Conservation (phyloP, 2,113 vertebrate species). For the Colistium nudipinnis region DNA sequence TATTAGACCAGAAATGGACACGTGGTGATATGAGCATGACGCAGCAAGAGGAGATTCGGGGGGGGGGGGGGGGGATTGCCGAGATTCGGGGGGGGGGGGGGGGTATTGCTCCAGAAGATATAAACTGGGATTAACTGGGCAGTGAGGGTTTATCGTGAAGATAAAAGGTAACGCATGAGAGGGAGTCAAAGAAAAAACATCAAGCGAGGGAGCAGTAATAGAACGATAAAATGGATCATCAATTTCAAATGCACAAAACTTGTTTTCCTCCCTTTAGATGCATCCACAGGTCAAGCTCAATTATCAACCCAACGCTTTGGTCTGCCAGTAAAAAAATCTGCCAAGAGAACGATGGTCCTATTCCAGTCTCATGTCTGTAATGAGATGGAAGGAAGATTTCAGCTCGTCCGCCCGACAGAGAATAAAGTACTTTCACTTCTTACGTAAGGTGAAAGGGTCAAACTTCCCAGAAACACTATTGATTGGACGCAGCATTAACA, state of each 20-base stretch:
- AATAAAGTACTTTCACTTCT: slow-evolving; percentile 13
- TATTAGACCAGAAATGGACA: slow-evolving; percentile 28
- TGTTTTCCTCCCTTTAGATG: slow-evolving; percentile 13
- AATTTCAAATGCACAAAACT: not conserved
- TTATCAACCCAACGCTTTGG: no score
- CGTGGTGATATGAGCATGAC: slow-evolving; percentile 7
- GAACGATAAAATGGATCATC: not conserved
- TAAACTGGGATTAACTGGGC: slow-evolving; percentile 49
- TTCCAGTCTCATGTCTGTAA: not conserved
- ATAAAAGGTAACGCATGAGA: slow-evolving; percentile 13
- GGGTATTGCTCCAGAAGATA: slow-evolving; percentile 35
- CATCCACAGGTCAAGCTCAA: not conserved
- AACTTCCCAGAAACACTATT: slow-evolving; percentile 46
- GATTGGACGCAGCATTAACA: slow-evolving; percentile 53
- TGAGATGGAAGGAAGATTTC: slow-evolving; percentile 32
- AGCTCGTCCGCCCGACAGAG: slow-evolving; percentile 31
- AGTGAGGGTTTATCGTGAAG: slow-evolving; percentile 32
- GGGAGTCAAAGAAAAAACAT: slow-evolving; percentile 14
- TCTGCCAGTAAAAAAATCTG: not conserved
- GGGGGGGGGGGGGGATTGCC: slow-evolving; percentile 4
- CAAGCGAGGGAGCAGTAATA: not conserved
- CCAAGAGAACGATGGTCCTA: not conserved
- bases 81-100: not conserved
- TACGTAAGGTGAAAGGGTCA: slow-evolving; percentile 45
- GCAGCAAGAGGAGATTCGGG: slow-evolving; percentile 6